Evolutionary conservation across 2,113 vertebrate species (phyloP).

Genomic region (Uria aalge): DNA sequence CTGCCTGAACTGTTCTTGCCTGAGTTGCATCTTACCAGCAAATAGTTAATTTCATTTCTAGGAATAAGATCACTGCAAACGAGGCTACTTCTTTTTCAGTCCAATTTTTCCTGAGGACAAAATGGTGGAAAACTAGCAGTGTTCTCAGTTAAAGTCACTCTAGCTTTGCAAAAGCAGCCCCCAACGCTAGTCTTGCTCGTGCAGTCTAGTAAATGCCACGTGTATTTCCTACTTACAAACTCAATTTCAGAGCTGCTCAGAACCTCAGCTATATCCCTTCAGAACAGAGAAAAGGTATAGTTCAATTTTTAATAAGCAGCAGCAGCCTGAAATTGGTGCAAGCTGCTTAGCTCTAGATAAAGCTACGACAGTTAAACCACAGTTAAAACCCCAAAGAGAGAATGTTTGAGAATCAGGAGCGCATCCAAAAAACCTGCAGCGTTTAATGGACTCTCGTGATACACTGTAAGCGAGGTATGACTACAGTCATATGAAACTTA

Average conservation of each 20-base stretch:
- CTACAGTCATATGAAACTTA: neutral
- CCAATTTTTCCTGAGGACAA: neutral
- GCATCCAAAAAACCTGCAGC: neutral
- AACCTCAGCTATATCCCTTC: slow-evolving; percentile 22
- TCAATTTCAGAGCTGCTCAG: neutral
- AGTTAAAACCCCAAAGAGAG: slow-evolving; percentile 40
- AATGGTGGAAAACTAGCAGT: neutral
- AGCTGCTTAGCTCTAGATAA: slow-evolving; percentile 34
- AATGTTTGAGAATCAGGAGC: neutral
- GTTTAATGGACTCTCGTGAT: slow-evolving; percentile 4
- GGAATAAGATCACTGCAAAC: neutral
- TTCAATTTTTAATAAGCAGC: slow-evolving; percentile 42
- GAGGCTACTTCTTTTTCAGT: neutral
- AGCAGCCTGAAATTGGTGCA: slow-evolving; percentile 45
- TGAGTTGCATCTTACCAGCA: neutral
- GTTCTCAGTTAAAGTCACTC: neutral
- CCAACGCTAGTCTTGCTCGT: neutral
- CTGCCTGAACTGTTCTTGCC: neutral
- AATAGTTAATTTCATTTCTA: slow-evolving; percentile 5
- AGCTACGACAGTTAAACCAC: slow-evolving; percentile 36
- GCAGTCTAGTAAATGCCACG: neutral
- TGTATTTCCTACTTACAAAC: neutral
- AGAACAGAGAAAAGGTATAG: slow-evolving; percentile 15
- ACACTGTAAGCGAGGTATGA: neutral
- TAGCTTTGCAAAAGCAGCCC: neutral